Evolutionary conservation across 2,888 invertebrate genomes (phyloP).

Genomic region (Drosophila vallismaia): DNA sequence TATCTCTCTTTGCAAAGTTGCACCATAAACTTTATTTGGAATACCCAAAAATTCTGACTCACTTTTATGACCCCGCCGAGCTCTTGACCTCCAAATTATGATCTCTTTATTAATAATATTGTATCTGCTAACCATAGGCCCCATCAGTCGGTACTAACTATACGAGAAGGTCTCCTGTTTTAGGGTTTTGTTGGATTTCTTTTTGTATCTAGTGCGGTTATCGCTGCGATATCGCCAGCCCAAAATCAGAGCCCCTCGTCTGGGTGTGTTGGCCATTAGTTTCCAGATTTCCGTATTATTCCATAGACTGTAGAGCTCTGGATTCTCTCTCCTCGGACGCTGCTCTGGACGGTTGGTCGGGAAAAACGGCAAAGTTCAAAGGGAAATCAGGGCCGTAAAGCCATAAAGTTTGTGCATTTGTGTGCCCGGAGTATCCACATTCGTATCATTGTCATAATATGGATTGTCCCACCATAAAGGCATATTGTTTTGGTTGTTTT

Average conservation of each 20-base stretch:
- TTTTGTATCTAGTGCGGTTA: constrained; percentile 51
- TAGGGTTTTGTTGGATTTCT: neutral
- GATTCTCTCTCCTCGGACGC: constrained; percentile 1
- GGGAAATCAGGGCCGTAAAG: constrained; percentile 72
- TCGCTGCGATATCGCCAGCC: constrained; percentile 64
- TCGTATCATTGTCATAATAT: constrained; percentile 64
- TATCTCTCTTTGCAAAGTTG: too few relatives aligned
- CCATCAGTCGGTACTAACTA: constrained; percentile 21
- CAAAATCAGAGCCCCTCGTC: constrained; percentile 60
- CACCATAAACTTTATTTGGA: too few relatives aligned
- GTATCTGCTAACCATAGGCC: neutral
- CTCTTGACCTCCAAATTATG: neutral
- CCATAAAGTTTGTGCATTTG: constrained; percentile 50
- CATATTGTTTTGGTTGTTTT: constrained; percentile 24
- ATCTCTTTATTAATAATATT: neutral
- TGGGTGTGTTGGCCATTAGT: constrained; percentile 72
- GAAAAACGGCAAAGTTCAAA: constrained; percentile 68
- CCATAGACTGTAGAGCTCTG: neutral
- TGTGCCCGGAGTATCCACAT: constrained; percentile 35
- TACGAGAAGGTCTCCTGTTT: constrained; percentile 25
- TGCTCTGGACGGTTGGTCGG: constrained; percentile 4
- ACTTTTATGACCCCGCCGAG: too few relatives aligned
- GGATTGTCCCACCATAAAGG: constrained; percentile 32
- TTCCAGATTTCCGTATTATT: constrained; percentile 50
- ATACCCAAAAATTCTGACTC: too few relatives aligned